These are phyloP conservation scores for Sapayoa aenigma DNA, from an alignment of 2,113 vertebrate species.

Conservation along the genomic window DNA sequence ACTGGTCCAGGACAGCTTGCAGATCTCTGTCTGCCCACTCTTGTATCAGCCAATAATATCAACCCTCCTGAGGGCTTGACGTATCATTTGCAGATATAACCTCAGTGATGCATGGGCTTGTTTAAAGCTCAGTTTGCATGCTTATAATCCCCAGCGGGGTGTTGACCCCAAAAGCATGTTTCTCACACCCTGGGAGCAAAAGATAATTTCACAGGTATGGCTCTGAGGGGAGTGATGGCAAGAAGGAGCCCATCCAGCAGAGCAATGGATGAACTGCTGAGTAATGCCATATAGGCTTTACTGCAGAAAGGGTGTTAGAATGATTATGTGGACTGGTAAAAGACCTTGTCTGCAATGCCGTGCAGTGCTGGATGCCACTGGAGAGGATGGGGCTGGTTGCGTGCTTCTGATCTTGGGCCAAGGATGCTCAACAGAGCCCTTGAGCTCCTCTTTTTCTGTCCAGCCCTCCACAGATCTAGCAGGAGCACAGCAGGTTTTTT, in stretches of 20 bases:
- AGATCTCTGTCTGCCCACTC: background rate
- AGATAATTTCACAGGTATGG: background rate
- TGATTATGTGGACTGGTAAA: slow-evolving; percentile 12
- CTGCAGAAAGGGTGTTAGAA: background rate
- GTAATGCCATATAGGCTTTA: background rate
- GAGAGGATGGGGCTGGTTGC: background rate
- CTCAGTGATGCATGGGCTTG: background rate
- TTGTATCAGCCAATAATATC: background rate
- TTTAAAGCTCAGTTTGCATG: background rate
- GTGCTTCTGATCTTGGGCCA: background rate
- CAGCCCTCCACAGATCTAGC: background rate
- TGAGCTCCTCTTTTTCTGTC: background rate
- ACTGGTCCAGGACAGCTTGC: background rate
- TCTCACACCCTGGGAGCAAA: slow-evolving; percentile 24
- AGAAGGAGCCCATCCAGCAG: background rate
- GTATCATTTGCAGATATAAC: background rate
- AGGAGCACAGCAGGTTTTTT: background rate
- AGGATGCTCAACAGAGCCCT: background rate
- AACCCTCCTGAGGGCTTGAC: background rate
- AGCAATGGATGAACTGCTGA: slow-evolving; percentile 44
- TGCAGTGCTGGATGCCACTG: background rate
- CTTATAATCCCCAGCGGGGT: background rate
- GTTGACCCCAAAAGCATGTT: slow-evolving; percentile 23
- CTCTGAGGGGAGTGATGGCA: background rate
- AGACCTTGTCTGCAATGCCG: background rate